These are phyloP conservation scores for Halichoeres trimaculatus DNA, from an alignment of 2,113 vertebrate genomes.

Conservation along the genomic window DNA sequence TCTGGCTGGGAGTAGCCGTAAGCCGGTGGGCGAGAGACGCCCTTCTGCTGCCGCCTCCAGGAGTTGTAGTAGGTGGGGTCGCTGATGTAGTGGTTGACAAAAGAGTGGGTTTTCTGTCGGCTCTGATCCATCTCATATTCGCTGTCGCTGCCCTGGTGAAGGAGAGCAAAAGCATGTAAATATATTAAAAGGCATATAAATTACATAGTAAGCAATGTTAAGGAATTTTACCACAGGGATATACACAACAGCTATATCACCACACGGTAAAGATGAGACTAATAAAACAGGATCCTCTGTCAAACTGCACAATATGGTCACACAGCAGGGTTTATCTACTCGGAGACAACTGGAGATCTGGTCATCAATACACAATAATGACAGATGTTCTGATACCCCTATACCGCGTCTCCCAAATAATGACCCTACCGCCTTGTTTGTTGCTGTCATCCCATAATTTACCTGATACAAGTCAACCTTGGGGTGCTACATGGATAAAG, in stretches of 20 bases:
- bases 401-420: not conserved
- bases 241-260: conserved; percentile 10
- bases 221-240: conserved; percentile 10
- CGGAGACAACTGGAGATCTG: conserved; percentile 39
- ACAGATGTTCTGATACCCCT: not conserved
- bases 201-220: not conserved
- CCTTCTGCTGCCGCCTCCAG: conserved; percentile 96
- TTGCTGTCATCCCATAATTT: no score
- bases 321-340: conserved; percentile 25
- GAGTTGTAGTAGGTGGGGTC: conserved; percentile 99
- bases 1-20: conserved; percentile 95
- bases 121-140: conserved; percentile 93
- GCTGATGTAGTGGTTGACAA: conserved; percentile 99
- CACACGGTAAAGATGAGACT: conserved; percentile 10
- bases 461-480: no score
- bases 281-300: not conserved
- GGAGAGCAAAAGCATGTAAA: not conserved
- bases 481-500: no score
- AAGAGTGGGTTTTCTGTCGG: conserved; percentile 95
- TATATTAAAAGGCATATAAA: not conserved
- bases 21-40: conserved; percentile 91
- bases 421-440: no score
- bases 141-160: conserved; percentile 93
- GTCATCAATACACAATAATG: conserved; percentile 5
- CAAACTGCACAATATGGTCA: conserved; percentile 29